Conservation (phyloP, 2,888 invertebrate genomes). For the Ectemnius continuus region DNA sequence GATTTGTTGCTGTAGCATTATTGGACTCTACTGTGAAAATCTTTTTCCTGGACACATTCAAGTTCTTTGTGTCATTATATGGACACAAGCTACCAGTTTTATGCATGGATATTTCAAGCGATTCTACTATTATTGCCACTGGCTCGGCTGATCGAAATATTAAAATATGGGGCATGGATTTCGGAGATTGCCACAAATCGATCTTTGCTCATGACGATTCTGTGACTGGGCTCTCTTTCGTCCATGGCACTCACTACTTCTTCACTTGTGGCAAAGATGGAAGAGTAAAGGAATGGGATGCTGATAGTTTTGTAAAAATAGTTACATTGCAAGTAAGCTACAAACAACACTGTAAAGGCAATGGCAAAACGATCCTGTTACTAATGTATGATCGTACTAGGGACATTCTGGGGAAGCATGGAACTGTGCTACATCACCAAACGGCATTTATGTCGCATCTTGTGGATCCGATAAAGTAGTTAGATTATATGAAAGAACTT, state of each 20-base stretch:
- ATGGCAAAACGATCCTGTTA: not conserved
- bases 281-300: slow-evolving; percentile 98
- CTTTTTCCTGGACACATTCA: slow-evolving; percentile 95
- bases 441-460: slow-evolving; percentile 87
- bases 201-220: slow-evolving; percentile 98
- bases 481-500: slow-evolving; percentile 90
- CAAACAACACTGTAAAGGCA: too few species aligned
- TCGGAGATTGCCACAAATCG: slow-evolving; percentile 98
- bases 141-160: slow-evolving; percentile 97
- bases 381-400: slow-evolving; percentile 74
- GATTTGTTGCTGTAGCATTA: slow-evolving; percentile 92
- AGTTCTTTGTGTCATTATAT: slow-evolving; percentile 96
- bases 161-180: slow-evolving; percentile 99
- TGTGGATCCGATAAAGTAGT: slow-evolving; percentile 94
- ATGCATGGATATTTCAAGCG: slow-evolving; percentile 95
- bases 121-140: slow-evolving; percentile 91
- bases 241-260: slow-evolving; percentile 94
- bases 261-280: slow-evolving; percentile 97
- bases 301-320: slow-evolving; percentile 93
- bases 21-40: slow-evolving; percentile 97
- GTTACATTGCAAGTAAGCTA: slow-evolving; percentile 86
- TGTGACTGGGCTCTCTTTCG: slow-evolving; percentile 92
- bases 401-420: slow-evolving; percentile 92
- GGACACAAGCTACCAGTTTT: slow-evolving; percentile 97
- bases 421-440: slow-evolving; percentile 87